Evolutionary conservation across 2,113 vertebrate genomes (phyloP).

Genomic region (Lagenorhynchus albirostris): DNA sequence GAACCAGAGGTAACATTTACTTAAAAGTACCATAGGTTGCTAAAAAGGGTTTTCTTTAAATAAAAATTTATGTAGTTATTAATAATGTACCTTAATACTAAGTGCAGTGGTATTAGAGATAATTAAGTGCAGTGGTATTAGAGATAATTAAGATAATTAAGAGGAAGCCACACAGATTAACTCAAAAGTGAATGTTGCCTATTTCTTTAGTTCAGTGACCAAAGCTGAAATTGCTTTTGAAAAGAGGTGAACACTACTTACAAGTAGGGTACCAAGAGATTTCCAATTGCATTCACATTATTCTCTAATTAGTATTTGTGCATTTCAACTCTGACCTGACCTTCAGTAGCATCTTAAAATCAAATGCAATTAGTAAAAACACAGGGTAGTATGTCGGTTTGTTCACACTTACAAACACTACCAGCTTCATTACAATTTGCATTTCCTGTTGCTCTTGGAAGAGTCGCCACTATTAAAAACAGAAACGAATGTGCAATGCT

Average conservation of each 20-base stretch:
- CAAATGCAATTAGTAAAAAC: slow-evolving; percentile 48
- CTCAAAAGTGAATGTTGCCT: slow-evolving; percentile 60
- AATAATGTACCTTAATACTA: slow-evolving; percentile 2
- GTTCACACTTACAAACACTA: not conserved
- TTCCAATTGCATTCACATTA: slow-evolving; percentile 49
- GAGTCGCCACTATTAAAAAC: slow-evolving; percentile 24
- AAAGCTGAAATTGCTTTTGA: slow-evolving; percentile 68
- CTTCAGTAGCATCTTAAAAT: slow-evolving; percentile 76
- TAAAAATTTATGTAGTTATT: not conserved
- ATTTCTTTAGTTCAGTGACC: slow-evolving; percentile 77
- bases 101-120: slow-evolving; percentile 42
- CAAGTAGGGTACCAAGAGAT: not conserved
- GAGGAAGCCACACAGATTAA: slow-evolving; percentile 58
- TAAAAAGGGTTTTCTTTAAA: not conserved
- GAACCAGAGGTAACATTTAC: not conserved
- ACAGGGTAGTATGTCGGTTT: not conserved
- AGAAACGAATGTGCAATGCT: not conserved
- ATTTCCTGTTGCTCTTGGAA: slow-evolving; percentile 16
- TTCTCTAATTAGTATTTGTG: slow-evolving; percentile 43
- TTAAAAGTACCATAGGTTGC: slow-evolving; percentile 11
- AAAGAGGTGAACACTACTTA: slow-evolving; percentile 52
- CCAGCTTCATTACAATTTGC: slow-evolving; percentile 5
- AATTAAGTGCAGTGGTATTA: slow-evolving; percentile 43
- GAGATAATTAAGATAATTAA: slow-evolving; percentile 56
- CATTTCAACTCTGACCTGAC: slow-evolving; percentile 56